Evolutionary conservation across 1,140 invertebrate species (phyloP).

Genomic region (Planococcus citri): DNA sequence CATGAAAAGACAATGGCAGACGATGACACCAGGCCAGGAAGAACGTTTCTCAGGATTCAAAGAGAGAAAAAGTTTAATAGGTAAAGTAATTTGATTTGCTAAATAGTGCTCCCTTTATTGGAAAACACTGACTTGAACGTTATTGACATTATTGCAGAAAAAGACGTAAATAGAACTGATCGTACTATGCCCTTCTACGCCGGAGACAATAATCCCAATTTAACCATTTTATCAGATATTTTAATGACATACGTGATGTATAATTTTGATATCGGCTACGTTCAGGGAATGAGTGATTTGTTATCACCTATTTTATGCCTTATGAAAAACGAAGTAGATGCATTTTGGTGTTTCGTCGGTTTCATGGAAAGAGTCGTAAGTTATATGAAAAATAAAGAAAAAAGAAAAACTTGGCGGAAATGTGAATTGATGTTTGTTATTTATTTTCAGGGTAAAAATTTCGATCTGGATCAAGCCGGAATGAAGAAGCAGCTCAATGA

Average conservation of each 20-base stretch:
- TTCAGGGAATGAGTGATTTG: slow-evolving; percentile 95
- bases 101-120: slow-evolving; percentile 12
- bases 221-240: slow-evolving; percentile 74
- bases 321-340: slow-evolving; percentile 83
- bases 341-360: slow-evolving; percentile 99
- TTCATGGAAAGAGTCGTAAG: slow-evolving; percentile 89
- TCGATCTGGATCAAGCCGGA: slow-evolving; percentile 92
- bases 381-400: slow-evolving; percentile 6
- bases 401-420: too few relatives aligned
- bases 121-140: slow-evolving; percentile 24
- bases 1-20: slow-evolving; percentile 95
- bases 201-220: slow-evolving; percentile 81
- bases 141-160: slow-evolving; percentile 59
- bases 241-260: slow-evolving; percentile 99
- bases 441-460: slow-evolving; percentile 67
- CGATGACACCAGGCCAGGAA: slow-evolving; percentile 77
- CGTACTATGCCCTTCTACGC: slow-evolving; percentile 79
- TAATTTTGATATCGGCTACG: slow-evolving; percentile 95
- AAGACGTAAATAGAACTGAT: slow-evolving; percentile 95
- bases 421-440: background rate
- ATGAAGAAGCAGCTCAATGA: slow-evolving; percentile 88
- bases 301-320: slow-evolving; percentile 84
- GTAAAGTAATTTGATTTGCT: slow-evolving; percentile 35
- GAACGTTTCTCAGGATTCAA: slow-evolving; percentile 73
- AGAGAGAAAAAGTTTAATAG: slow-evolving; percentile 85